These are phyloP conservation scores for Ramphastos sulfuratus DNA, from an alignment of 2,113 vertebrate species.

Conservation along the genomic window DNA sequence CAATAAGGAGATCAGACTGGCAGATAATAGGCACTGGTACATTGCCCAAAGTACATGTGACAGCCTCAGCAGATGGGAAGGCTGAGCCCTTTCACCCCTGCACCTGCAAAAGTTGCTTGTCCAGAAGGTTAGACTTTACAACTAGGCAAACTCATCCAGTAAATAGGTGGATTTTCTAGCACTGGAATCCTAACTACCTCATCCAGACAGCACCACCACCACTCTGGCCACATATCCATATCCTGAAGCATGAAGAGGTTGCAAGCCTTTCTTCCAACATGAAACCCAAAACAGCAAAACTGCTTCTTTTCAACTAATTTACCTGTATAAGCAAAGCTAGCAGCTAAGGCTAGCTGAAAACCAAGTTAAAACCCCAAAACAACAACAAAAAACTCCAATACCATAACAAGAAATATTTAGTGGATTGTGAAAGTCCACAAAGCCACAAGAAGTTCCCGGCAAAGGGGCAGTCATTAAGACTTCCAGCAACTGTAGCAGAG, in stretches of 20 bases:
- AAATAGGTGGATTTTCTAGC: neutral
- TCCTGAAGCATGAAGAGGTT: neutral
- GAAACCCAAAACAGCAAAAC: neutral
- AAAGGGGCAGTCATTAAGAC: neutral
- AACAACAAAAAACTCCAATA: neutral
- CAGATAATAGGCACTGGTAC: neutral
- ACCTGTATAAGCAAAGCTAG: neutral
- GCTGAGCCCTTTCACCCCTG: neutral
- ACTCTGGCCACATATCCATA: neutral
- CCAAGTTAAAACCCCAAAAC: neutral
- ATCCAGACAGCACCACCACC: neutral
- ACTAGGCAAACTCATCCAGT: neutral
- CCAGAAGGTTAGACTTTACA: neutral
- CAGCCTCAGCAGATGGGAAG: neutral
- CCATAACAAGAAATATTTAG: neutral
- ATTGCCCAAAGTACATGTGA: neutral
- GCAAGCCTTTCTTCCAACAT: neutral
- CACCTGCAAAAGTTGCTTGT: neutral
- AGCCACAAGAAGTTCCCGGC: neutral
- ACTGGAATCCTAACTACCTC: neutral
- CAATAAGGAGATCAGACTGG: neutral
- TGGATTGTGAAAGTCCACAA: neutral
- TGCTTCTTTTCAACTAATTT: neutral
- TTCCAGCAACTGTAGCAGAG: neutral
- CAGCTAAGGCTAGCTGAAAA: neutral